These are phyloP conservation scores for Caenorhabditis afra DNA, from an alignment of 2,888 invertebrate species.

Conservation along the genomic window DNA sequence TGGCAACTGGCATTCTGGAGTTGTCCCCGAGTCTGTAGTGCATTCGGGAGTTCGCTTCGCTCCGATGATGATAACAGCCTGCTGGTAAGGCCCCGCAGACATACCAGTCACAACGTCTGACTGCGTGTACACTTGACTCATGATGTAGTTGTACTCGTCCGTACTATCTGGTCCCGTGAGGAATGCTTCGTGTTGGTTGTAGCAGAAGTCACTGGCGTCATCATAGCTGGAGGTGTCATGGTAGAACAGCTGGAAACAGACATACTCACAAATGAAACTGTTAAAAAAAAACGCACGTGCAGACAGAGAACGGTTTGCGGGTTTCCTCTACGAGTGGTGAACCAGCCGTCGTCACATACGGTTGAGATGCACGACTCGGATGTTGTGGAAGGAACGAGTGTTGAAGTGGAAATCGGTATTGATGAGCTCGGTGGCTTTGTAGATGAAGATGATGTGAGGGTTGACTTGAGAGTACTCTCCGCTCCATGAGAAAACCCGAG, in stretches of 20 bases:
- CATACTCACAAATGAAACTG: neutral
- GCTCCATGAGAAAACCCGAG: too few species aligned
- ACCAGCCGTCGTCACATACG: slow-evolving; percentile 47
- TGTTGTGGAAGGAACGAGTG: slow-evolving; percentile 11
- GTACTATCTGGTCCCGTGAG: slow-evolving; percentile 45
- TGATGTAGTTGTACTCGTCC: slow-evolving; percentile 30
- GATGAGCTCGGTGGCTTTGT: neutral
- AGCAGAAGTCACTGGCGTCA: slow-evolving; percentile 37
- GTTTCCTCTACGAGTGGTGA: slow-evolving; percentile 33
- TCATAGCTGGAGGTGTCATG: slow-evolving; percentile 35
- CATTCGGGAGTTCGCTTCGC: slow-evolving; percentile 34
- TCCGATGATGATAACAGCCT: slow-evolving; percentile 36
- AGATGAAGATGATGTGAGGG: neutral
- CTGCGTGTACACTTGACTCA: slow-evolving; percentile 23
- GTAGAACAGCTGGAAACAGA: slow-evolving; percentile 46
- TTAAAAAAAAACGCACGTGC: slow-evolving; percentile 41
- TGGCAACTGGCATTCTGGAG: slow-evolving; percentile 19
- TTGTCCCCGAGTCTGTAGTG: slow-evolving; percentile 18
- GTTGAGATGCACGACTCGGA: slow-evolving; percentile 9
- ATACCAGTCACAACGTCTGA: slow-evolving; percentile 11
- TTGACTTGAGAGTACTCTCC: too few species aligned
- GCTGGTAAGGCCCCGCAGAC: neutral
- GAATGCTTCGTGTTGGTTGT: slow-evolving; percentile 32
- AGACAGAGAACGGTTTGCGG: slow-evolving; percentile 26
- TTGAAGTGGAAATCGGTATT: slow-evolving; percentile 2